Conservation (phyloP, 2,797 vertebrate species). For the Manis javanica region DNA sequence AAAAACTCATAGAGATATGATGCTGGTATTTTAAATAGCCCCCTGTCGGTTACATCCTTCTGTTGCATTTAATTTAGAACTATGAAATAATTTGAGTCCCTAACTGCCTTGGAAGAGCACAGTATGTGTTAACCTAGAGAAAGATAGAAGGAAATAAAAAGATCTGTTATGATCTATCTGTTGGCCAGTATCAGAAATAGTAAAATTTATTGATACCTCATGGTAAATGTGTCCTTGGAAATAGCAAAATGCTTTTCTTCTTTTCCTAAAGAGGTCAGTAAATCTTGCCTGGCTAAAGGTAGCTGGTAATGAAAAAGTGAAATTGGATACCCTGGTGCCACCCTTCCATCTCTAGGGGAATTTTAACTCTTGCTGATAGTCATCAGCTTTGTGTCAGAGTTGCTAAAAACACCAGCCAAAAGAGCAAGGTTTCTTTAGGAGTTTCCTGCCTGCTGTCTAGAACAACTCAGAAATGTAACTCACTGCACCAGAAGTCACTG, state of each 20-base stretch:
- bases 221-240: conserved; percentile 31
- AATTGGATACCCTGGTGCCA: not conserved
- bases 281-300: conserved; percentile 7
- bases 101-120: not conserved
- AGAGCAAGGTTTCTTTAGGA: conserved; percentile 26
- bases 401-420: not conserved
- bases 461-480: not conserved
- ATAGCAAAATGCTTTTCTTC: conserved; percentile 56
- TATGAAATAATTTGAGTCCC: conserved; percentile 27
- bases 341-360: not conserved
- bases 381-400: conserved; percentile 15
- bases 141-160: not conserved
- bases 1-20: not conserved
- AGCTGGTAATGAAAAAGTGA: conserved; percentile 16
- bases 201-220: conserved; percentile 34
- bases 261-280: conserved; percentile 13
- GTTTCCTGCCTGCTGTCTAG: not conserved
- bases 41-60: not conserved
- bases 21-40: conserved; percentile 28
- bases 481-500: not conserved
- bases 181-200: conserved; percentile 6
- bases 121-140: conserved; percentile 4
- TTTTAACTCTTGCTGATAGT: not conserved
- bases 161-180: conserved; percentile 20
- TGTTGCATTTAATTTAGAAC: conserved; percentile 17